Evolutionary conservation across 2,888 invertebrate genomes (phyloP), one percentile per base, ranked within the genome.

Genomic region (Anoplius nigerrimus): DNA sequence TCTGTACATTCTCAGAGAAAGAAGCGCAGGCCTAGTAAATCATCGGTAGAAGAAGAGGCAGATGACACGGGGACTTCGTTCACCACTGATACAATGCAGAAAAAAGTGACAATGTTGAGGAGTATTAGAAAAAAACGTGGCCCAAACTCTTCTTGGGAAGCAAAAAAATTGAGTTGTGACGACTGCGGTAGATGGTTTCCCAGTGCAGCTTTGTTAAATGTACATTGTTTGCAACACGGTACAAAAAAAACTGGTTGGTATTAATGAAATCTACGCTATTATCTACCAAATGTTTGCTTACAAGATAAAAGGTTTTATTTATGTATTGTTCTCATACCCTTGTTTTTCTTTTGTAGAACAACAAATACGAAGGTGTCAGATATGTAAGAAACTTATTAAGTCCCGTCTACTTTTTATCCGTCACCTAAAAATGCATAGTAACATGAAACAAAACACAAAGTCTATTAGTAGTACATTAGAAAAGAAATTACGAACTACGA

Each of bases 171-270:
- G 46, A 81, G 72, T 52, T 88, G 87, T 65, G 66, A 62, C 2
- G 84, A 84, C 42, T 88, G 88, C 56, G 83, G 78, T 2, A 83
- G 83, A 66, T 88, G 86, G 84, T 84, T 86, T 54, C 79, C 84
- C n/a, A 85, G 83, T 70, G 76, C 80, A n/a, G 80, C 82, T 6
- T 74, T 81, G 3, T 60, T 87, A 1, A 68, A 76, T 0, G 78
- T 82, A 2, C 88, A 88, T 78, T 81, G 77, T 62, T 74, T 88
- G 15, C 84, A 86, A 53, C 88, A 88, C 67, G 81, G 81, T 18
- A 87, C 86, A 66, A 85, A 85, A 53, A 87, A 85, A 80, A 81
- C 85, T 60, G 86, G 88, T 87, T 3, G 21, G 21, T 52, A 52
- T 21, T 21, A 52, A 6, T n/a, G n/a, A 3, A 11, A 46, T 8